Evolutionary conservation across 1,140 invertebrate species (phyloP).

Genomic region (Pomacea maculata): DNA sequence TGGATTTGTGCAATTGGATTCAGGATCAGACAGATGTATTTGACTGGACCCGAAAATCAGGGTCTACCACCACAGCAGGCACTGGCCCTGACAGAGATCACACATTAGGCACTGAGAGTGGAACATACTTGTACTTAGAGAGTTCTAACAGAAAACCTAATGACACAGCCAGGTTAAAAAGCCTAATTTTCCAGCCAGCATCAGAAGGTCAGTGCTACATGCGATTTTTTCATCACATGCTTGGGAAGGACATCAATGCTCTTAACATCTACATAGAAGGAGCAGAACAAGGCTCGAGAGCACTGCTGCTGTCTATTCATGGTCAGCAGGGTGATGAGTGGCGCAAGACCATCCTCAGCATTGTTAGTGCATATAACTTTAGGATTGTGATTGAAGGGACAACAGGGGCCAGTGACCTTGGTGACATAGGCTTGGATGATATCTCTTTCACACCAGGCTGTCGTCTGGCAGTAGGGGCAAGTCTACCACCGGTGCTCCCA

Average conservation of each 20-base stretch:
- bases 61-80: slow-evolving; percentile 55
- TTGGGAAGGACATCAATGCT: slow-evolving; percentile 39
- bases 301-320: slow-evolving; percentile 39
- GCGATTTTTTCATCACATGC: slow-evolving; percentile 61
- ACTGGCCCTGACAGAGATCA: slow-evolving; percentile 81
- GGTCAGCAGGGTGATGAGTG: slow-evolving; percentile 47
- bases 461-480: slow-evolving; percentile 28
- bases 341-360: slow-evolving; percentile 48
- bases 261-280: slow-evolving; percentile 37
- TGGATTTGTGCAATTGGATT: slow-evolving; percentile 49
- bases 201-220: slow-evolving; percentile 59
- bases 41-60: slow-evolving; percentile 70
- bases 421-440: slow-evolving; percentile 81
- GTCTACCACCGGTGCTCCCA: slow-evolving; percentile 39
- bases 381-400: slow-evolving; percentile 63
- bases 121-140: slow-evolving; percentile 83
- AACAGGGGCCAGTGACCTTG: slow-evolving; percentile 74
- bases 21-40: slow-evolving; percentile 50
- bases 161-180: slow-evolving; percentile 76
- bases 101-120: slow-evolving; percentile 73
- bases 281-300: slow-evolving; percentile 36
- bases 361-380: slow-evolving; percentile 25
- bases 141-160: slow-evolving; percentile 72
- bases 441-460: slow-evolving; percentile 66
- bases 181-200: slow-evolving; percentile 44